Evolutionary conservation across 2,797 vertebrate genomes (phyloP), one percentile per base, ranked within the genome.

Genomic region (Paramormyrops hopkinsi): DNA sequence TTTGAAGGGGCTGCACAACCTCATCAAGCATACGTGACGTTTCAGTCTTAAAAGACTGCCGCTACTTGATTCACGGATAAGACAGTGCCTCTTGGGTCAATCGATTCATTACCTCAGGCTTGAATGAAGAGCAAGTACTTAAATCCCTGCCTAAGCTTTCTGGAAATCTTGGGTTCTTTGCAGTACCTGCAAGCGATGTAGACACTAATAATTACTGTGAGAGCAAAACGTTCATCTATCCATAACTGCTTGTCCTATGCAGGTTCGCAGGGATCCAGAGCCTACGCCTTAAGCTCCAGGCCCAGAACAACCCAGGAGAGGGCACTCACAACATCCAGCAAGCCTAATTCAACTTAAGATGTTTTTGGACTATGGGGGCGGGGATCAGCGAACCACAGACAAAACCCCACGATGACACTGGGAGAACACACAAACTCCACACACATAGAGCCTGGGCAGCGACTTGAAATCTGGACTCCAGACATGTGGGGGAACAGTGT

Each of bases 41-140:
- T 51, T 85, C 82, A 56, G 56, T 54, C 29, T 17, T 87, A n/a
- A 56, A 87, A 51, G 25, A 19, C 53, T 22, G 11, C 25, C 2
- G 51, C 51, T 53, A 29, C 48, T 41, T 54, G n/a, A 86, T 86
- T 86, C 85, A 86, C 85, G 59, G 53, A 53, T 56, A 37, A 87
- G 86, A 54, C 76, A n/a, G 86, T 17, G 86, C 51, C 86, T 25
- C 51, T 87, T 59, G 51, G 86, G 86, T 87, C 86, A 87, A 87
- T 87, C 14, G 53, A 59, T 87, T 87, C 86, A 87, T 87, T 87
- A 87, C 33, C 17, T 44, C 37, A 37, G 14, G 86, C 87, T 48
- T 59, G 37, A 69, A 69, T 88, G 56, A 88, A 56, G n/a, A 48
- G 82, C 82, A 85, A 48, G 82, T 85, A 85, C n/a, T 51, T 85